phyloP scores from a whole-genome alignment of 2,888 invertebrate species.

The Entomobrya proxima region DNA sequence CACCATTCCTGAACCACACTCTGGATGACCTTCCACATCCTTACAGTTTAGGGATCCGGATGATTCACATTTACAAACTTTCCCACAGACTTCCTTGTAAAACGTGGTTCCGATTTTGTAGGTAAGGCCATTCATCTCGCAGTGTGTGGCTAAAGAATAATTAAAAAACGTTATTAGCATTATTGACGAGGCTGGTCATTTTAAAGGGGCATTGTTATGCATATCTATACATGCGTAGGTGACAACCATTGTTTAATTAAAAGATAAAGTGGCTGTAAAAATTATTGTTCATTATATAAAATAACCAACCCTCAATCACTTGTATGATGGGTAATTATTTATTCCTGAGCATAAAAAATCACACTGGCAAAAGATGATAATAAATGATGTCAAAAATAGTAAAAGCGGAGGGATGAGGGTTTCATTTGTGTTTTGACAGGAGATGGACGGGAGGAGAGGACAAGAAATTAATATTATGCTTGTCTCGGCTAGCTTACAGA shows the following conservation, averaged over 20 bases:
- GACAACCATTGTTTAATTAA: conserved; percentile 36
- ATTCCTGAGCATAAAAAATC: conserved; percentile 10
- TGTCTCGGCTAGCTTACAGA: neutral
- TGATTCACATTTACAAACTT: conserved; percentile 70
- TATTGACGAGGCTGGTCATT: too few relatives aligned
- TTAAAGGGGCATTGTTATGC: neutral
- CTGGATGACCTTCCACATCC: conserved; percentile 49
- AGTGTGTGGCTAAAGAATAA: conserved; percentile 59
- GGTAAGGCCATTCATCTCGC: conserved; percentile 66
- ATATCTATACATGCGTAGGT: neutral
- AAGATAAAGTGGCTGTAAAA: neutral
- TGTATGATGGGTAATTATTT: neutral
- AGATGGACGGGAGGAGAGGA: neutral
- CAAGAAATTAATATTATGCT: neutral
- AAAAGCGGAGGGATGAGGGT: conserved; percentile 3
- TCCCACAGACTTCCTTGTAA: conserved; percentile 70
- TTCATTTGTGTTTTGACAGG: conserved; percentile 39
- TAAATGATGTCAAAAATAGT: conserved; percentile 6
- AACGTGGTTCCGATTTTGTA: conserved; percentile 68
- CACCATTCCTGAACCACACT: conserved; percentile 66
- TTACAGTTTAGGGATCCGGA: conserved; percentile 69
- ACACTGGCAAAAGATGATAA: neutral
- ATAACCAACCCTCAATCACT: neutral
- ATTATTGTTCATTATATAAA: neutral
- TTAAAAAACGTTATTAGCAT: too few relatives aligned